Percentiles rank a stretch among this genome's conserved stretches.
phyloP scores from a whole-genome alignment of 2,888 invertebrate species.

The Plutella xylostella region DNA sequence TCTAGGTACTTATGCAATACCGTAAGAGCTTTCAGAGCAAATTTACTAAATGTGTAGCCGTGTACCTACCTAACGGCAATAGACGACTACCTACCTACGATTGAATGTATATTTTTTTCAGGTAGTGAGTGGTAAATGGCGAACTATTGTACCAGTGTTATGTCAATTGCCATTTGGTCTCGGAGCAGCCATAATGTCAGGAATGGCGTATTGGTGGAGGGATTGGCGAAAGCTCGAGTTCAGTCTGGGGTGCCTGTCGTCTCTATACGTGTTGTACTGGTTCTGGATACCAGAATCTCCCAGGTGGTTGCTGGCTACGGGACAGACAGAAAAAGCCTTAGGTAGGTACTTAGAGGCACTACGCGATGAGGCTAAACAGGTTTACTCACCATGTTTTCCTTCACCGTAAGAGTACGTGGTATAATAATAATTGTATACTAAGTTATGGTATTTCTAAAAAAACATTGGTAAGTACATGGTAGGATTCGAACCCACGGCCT shows the following conservation, averaged over 20 bases:
- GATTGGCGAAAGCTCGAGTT: slow-evolving; percentile 74
- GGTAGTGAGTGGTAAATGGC: slow-evolving; percentile 72
- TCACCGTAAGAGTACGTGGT: too few species aligned
- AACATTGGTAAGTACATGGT: too few species aligned
- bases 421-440: neutral
- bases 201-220: slow-evolving; percentile 65
- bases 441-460: neutral
- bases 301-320: slow-evolving; percentile 71
- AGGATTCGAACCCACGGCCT: too few species aligned
- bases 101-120: too few species aligned
- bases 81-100: too few species aligned
- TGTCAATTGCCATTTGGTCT: slow-evolving; percentile 74
- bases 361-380: too few species aligned
- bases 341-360: slow-evolving; percentile 28
- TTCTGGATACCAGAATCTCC: slow-evolving; percentile 73
- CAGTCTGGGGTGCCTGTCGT: slow-evolving; percentile 59
- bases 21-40: too few species aligned
- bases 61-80: too few species aligned
- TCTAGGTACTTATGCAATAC: too few species aligned
- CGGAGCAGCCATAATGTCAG: slow-evolving; percentile 69
- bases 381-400: too few species aligned
- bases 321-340: slow-evolving; percentile 57
- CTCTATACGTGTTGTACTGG: slow-evolving; percentile 55
- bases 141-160: slow-evolving; percentile 71
- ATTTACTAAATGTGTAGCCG: too few species aligned